A percentile compares a stretch with the other conserved stretches of the same genome.
Conservation (phyloP, 2,888 invertebrate species). For the Panzeria rudis region DNA sequence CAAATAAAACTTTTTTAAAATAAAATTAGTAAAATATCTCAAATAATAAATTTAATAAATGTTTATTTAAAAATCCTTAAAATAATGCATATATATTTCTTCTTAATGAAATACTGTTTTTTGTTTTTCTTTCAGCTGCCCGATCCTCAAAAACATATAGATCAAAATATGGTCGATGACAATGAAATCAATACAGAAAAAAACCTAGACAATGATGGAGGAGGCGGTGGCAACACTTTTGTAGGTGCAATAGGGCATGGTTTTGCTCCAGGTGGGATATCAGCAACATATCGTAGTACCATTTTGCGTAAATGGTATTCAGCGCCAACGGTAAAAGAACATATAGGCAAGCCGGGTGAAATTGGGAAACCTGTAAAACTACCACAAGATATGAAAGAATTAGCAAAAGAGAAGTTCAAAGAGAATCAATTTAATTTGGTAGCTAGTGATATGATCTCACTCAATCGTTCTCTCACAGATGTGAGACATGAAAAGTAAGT, state of each 20-base stretch:
- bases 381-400: conserved; percentile 92
- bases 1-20: no score
- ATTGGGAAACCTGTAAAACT: conserved; percentile 96
- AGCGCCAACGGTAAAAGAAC: conserved; percentile 88
- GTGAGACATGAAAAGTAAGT: conserved; percentile 95
- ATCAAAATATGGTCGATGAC: conserved; percentile 83
- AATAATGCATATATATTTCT: neutral
- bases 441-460: conserved; percentile 98
- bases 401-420: conserved; percentile 97
- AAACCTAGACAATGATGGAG: conserved; percentile 79
- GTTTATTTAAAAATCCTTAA: no score
- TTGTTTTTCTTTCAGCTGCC: conserved; percentile 74
- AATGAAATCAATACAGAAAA: conserved; percentile 84
- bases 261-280: conserved; percentile 80
- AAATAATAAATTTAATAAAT: no score
- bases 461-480: conserved; percentile 97
- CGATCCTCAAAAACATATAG: conserved; percentile 80
- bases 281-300: conserved; percentile 82
- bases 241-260: conserved; percentile 77
- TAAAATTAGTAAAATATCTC: no score
- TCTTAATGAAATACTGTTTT: neutral
- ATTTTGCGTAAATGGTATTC: conserved; percentile 89
- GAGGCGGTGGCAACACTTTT: conserved; percentile 72
- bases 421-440: conserved; percentile 99
- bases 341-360: conserved; percentile 92